Conservation (phyloP, 1,140 invertebrate genomes). For the Grapholita molesta region DNA sequence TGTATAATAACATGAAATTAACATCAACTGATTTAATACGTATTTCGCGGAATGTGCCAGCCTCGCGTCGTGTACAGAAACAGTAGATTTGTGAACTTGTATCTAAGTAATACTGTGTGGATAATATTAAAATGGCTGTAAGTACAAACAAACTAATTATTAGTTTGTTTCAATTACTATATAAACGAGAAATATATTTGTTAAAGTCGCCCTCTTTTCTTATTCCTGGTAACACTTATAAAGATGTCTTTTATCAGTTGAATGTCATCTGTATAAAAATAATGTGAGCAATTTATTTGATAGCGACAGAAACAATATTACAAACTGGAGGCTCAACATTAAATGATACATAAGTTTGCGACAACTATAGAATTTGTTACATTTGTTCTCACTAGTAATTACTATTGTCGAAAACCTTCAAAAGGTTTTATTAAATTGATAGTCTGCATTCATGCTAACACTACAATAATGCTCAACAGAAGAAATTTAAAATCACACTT, state of each 20-base stretch:
- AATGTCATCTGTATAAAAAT: too few relatives aligned
- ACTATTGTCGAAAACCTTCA: background rate
- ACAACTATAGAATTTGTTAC: background rate
- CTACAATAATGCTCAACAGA: too few relatives aligned
- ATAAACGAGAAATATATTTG: background rate
- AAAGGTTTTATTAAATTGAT: background rate
- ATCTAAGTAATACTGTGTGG: background rate
- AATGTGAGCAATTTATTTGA: background rate
- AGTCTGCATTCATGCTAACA: too few relatives aligned
- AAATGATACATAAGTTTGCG: background rate
- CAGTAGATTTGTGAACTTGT: background rate
- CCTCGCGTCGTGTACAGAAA: background rate
- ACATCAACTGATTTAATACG: constrained; percentile 19
- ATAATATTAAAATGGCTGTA: background rate
- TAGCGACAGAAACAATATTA: background rate
- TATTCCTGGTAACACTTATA: too few relatives aligned
- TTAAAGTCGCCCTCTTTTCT: background rate
- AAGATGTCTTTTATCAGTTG: too few relatives aligned
- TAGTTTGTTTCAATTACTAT: background rate
- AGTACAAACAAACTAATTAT: background rate
- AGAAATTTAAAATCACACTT: too few relatives aligned
- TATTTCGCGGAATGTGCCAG: constrained; percentile 23
- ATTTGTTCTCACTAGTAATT: background rate
- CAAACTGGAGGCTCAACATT: background rate
- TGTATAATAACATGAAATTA: constrained; percentile 21